Base-by-base conservation (phyloP, 1,140 invertebrate genomes). In the Drosophila suzukii region DNA sequence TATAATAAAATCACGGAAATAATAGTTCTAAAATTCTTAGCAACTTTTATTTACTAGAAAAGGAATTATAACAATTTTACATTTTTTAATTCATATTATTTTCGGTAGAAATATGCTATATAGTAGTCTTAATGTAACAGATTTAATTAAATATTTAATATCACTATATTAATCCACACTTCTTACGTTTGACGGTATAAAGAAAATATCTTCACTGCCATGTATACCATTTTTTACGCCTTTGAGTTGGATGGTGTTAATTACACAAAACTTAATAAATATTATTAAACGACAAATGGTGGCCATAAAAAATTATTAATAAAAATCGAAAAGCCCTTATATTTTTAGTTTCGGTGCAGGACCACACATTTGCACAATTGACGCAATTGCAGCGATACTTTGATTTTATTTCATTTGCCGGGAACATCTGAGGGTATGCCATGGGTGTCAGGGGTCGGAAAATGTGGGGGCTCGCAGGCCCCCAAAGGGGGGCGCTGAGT, bases 381-480 rank as follows among this genome's bases (percentile, higher is more conserved):
- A 84, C 63, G 84, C 84, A 89, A 89, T 89, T 84, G 85, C 80
- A 73, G 54, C 74, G 81, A 89, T 85, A 89, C 84, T 89, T 89
- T 90, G 84, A 89, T 89, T 89, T 89, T 84, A 89, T 89, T 89
- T 81, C 77, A 90, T 89, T 90, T 85, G 68, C 76, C 65, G 73
- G 62, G 68, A 72, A 62, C 77, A 72, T 72, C 68, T 72, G 68
- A 72, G 68, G 36, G 60, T 39, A 55, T 55, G 63, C 51, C 34
- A 49, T 41, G 46, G 12, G 20, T 27, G 34, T 36, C 50, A 36
- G 32, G 46, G 41, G 38, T 41, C 49, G 34, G 38, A 59, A 51
- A 65, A 49, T 24, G 34, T 20, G 24, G 57, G 27, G 41, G n/a
- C 41, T 43, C 6, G 13, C 1, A 8, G 10, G 6, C 15, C 30